Evolutionary conservation across 2,113 vertebrate species (phyloP).

Genomic region (Vulpes vulpes): DNA sequence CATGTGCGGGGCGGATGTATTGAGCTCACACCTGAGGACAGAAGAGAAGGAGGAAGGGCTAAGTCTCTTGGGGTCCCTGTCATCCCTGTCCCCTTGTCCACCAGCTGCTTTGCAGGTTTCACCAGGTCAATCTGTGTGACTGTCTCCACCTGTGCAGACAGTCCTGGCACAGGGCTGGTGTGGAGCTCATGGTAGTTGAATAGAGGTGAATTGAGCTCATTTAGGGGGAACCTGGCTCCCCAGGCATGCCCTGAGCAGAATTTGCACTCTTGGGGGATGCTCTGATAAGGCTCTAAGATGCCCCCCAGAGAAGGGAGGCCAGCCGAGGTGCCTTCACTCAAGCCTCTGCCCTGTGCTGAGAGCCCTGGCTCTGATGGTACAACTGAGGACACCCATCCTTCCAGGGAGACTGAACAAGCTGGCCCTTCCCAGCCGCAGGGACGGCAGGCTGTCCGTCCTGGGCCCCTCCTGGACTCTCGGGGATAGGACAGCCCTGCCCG

Average conservation of each 20-base stretch:
- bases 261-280: not conserved
- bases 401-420: rapidly evolving
- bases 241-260: not conserved
- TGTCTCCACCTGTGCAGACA: not conserved
- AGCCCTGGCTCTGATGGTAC: not conserved
- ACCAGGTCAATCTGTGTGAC: not conserved
- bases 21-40: not conserved
- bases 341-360: not conserved
- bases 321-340: rapidly evolving
- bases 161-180: rapidly evolving
- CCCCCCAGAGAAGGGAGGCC: too few species aligned
- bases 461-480: not conserved
- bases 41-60: not conserved
- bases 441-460: rapidly evolving
- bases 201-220: rapidly evolving
- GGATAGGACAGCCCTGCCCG: rapidly evolving
- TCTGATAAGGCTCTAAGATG: not conserved
- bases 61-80: rapidly evolving
- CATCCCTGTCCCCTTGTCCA: rapidly evolving
- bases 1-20: rapidly evolving
- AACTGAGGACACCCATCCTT: rapidly evolving
- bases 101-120: not conserved
- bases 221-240: not conserved
- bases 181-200: rapidly evolving
- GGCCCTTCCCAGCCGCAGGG: not conserved